Evolutionary conservation across 2,113 vertebrate species (phyloP).

Genomic region (Haplochromis burtoni): DNA sequence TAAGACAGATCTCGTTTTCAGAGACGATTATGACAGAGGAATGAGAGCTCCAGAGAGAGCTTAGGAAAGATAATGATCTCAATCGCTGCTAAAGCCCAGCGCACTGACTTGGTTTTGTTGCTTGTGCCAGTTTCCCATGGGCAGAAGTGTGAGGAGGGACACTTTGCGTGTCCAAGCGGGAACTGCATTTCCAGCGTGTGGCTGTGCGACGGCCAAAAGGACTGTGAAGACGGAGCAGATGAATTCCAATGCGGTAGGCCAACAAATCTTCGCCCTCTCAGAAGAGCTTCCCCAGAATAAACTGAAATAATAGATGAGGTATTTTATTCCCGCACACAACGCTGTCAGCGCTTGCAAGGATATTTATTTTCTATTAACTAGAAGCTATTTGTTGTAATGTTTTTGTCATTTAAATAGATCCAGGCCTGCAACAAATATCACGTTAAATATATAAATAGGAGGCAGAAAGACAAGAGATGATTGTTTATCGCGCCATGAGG

Average conservation of each 20-base stretch:
- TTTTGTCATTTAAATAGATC: constrained; percentile 21
- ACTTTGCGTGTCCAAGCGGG: constrained; percentile 96
- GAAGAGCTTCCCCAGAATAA: not conserved
- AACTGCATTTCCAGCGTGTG: constrained; percentile 97
- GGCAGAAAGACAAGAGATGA: constrained; percentile 1
- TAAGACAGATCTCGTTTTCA: constrained; percentile 11
- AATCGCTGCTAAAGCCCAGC: not conserved
- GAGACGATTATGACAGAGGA: constrained; percentile 23
- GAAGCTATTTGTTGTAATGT: constrained; percentile 20
- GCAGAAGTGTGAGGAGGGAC: constrained; percentile 92
- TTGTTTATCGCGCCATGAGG: constrained; percentile 22
- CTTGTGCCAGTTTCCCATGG: constrained; percentile 83
- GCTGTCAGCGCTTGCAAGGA: not conserved
- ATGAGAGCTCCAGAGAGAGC: constrained; percentile 2
- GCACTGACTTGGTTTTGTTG: constrained; percentile 33
- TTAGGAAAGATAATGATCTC: constrained; percentile 37
- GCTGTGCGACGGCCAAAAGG: constrained; percentile 96
- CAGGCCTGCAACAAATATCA: not conserved
- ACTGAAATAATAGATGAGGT: not conserved
- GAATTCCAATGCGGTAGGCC: constrained; percentile 91
- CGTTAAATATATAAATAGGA: not conserved
- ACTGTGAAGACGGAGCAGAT: constrained; percentile 95
- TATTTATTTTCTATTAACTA: constrained; percentile 31
- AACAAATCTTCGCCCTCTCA: not conserved
- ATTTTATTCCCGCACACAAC: not conserved